Conservation (phyloP, 2,888 invertebrate genomes). For the Melinaea marsaeus region DNA sequence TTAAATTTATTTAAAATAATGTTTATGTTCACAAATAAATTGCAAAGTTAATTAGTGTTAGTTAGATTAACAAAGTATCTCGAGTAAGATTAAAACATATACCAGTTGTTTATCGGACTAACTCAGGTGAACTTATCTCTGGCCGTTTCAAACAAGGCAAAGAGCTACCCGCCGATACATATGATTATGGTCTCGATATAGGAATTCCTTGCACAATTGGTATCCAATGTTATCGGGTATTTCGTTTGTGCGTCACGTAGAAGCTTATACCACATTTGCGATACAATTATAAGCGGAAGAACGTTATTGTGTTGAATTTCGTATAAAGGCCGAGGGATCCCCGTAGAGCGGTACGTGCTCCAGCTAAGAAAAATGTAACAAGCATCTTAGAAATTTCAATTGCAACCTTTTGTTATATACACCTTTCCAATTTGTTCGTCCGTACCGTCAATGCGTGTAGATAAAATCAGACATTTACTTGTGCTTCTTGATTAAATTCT, state of each 20-base stretch:
- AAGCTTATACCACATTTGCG: constrained; percentile 50
- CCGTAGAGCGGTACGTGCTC: constrained; percentile 65
- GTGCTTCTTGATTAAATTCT: constrained; percentile 73
- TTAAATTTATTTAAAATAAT: too few relatives aligned
- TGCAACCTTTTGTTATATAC: constrained; percentile 65
- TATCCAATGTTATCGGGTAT: constrained; percentile 30
- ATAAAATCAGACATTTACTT: constrained; percentile 68
- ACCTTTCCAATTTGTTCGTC: constrained; percentile 66
- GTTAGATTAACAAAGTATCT: too few relatives aligned
- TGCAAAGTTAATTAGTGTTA: too few relatives aligned
- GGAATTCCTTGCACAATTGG: constrained; percentile 32
- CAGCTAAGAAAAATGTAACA: constrained; percentile 67
- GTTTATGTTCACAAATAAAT: too few relatives aligned
- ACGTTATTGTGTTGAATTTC: constrained; percentile 52
- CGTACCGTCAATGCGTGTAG: constrained; percentile 61
- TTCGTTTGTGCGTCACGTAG: constrained; percentile 51
- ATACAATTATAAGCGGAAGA: constrained; percentile 55
- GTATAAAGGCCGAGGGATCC: constrained; percentile 51
- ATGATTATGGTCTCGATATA: constrained; percentile 30
- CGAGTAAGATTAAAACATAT: constrained; percentile 18
- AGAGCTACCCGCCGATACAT: constrained; percentile 31
- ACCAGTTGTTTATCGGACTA: constrained; percentile 30
- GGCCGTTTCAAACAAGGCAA: constrained; percentile 26
- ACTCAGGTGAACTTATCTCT: constrained; percentile 26
- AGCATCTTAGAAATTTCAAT: constrained; percentile 75